Evolutionary conservation across 2,113 vertebrate genomes (phyloP).

Genomic region (Nothoprocta perdicaria): DNA sequence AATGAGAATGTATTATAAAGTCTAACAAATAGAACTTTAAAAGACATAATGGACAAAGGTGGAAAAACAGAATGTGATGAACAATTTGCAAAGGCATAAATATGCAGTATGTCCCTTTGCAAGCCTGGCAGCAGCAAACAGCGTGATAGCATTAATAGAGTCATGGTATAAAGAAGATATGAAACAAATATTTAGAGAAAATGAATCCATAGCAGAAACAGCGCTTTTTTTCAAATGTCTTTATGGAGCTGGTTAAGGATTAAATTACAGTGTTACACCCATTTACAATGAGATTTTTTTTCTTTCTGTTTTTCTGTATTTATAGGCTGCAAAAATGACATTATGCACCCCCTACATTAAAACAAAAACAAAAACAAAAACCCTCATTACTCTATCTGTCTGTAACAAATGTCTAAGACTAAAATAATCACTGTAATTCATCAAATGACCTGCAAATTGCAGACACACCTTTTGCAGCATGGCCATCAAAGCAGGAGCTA

Average conservation of each 20-base stretch:
- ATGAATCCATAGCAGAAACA: background rate
- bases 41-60: background rate
- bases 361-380: background rate
- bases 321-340: background rate
- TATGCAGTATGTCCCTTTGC: fast-evolving
- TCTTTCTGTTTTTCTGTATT: background rate
- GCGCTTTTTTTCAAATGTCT: background rate
- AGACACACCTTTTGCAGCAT: fast-evolving
- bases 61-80: background rate
- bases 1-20: background rate
- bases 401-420: background rate
- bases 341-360: background rate
- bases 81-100: background rate
- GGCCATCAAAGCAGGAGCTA: background rate
- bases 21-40: background rate
- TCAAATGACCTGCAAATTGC: background rate
- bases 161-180: background rate
- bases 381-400: background rate
- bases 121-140: background rate
- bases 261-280: background rate
- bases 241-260: background rate
- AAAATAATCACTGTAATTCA: background rate
- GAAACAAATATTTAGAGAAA: background rate
- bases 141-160: background rate
- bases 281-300: background rate